Conservation (phyloP, 2,113 vertebrate species). For the Notothenia rossii region DNA sequence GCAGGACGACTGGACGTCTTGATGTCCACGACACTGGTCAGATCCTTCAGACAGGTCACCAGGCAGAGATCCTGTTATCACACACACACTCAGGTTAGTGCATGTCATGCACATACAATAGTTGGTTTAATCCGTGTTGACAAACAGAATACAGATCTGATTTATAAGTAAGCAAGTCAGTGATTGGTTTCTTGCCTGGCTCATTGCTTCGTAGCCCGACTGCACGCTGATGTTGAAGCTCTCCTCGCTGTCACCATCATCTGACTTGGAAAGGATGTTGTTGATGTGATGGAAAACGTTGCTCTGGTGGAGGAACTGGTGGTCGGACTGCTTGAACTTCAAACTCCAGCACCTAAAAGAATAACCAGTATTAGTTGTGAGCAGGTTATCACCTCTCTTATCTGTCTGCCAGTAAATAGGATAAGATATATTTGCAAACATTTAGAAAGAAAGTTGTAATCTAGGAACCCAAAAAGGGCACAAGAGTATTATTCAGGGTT, state of each 20-base stretch:
- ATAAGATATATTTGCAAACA: too few species aligned
- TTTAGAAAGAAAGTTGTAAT: too few species aligned
- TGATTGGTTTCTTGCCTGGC: conserved; percentile 85
- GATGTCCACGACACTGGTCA: conserved; percentile 96
- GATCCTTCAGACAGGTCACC: conserved; percentile 95
- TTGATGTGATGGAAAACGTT: conserved; percentile 99
- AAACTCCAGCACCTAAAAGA: conserved; percentile 95
- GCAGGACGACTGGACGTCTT: conserved; percentile 98
- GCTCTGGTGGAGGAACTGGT: conserved; percentile 99
- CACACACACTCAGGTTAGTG: conserved; percentile 25
- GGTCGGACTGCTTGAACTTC: conserved; percentile 99
- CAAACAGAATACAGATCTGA: background rate
- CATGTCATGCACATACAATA: background rate
- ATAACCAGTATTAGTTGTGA: background rate
- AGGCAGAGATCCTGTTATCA: conserved; percentile 90
- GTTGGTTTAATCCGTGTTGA: background rate
- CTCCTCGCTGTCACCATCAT: conserved; percentile 98
- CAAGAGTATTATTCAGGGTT: too few species aligned
- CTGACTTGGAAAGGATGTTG: conserved; percentile 99
- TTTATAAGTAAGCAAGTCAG: background rate
- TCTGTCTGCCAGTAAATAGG: too few species aligned
- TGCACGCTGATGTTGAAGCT: conserved; percentile 98
- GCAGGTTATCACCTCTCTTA: too few species aligned
- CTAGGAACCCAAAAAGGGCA: too few species aligned
- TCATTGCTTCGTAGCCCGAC: conserved; percentile 97